Percentiles rank a stretch among this genome's conserved stretches.
These are phyloP conservation scores for Epicampocera succincta DNA, from an alignment of 2,888 invertebrate genomes.

Conservation along the genomic window DNA sequence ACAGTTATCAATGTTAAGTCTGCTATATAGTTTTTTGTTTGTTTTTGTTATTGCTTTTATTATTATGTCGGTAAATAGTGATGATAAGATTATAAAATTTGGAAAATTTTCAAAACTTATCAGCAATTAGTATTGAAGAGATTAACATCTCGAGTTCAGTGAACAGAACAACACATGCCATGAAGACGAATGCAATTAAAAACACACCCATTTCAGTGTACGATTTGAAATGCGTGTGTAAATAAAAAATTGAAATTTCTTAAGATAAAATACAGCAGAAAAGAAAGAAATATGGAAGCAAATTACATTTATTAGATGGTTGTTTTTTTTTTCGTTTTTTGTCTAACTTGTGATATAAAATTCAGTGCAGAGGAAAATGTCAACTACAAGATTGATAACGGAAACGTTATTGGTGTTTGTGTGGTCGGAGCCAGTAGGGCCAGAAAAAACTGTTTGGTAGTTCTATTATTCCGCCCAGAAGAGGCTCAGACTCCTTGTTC, in stretches of 20 bases:
- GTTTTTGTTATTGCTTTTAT: not conserved
- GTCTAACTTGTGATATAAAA: too few species aligned
- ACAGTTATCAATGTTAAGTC: constrained; percentile 24
- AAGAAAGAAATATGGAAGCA: not conserved
- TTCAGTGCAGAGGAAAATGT: too few species aligned
- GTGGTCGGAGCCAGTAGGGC: too few species aligned
- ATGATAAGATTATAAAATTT: constrained; percentile 21
- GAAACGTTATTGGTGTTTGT: too few species aligned
- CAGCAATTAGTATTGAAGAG: constrained; percentile 5
- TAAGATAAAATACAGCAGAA: constrained; percentile 6
- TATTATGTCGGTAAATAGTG: constrained; percentile 22
- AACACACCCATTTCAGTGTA: constrained; percentile 11
- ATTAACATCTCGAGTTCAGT: constrained; percentile 28
- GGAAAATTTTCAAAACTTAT: constrained; percentile 41
- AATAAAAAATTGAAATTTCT: not conserved
- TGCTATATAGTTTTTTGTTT: constrained; percentile 21
- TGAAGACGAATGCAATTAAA: not conserved
- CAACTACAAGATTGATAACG: too few species aligned
- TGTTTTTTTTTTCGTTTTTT: too few species aligned
- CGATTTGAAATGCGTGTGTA: not conserved
- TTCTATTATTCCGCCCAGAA: too few species aligned
- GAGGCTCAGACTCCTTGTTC: too few species aligned
- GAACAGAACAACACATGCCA: constrained; percentile 13
- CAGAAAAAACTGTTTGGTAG: too few species aligned
- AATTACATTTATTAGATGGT: not conserved